A percentile compares a stretch with the other conserved stretches of the same genome.
These are phyloP conservation scores for Paramuricea clavata DNA, from an alignment of 92 coral and sea anemone species.

Conservation along the genomic window DNA sequence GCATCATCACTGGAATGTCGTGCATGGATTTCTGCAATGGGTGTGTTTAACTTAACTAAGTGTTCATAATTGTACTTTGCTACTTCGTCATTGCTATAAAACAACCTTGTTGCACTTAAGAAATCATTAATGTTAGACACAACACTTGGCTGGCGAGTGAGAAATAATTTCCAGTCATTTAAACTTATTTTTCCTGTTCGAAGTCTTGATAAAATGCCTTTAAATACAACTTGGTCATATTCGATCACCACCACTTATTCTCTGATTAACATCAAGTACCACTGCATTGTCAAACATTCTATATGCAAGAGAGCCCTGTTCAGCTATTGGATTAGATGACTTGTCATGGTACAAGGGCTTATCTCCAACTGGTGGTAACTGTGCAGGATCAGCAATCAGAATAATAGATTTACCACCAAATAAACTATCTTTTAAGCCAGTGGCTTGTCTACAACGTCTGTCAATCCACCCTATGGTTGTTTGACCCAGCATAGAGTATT, in stretches of 20 bases:
- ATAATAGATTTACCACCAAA: conserved; percentile 77
- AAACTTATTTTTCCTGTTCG: conserved; percentile 43
- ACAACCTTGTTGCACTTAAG: conserved; percentile 48
- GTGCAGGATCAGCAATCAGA: conserved; percentile 73
- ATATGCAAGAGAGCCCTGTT: conserved; percentile 65
- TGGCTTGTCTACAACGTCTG: conserved; percentile 46
- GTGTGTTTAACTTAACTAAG: conserved; percentile 46
- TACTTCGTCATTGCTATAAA: conserved; percentile 73
- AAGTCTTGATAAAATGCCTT: conserved; percentile 48
- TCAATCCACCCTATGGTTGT: conserved; percentile 50
- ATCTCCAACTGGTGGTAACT: conserved; percentile 76
- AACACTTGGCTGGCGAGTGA: conserved; percentile 62
- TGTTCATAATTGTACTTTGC: conserved; percentile 53
- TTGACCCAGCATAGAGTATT: conserved; percentile 57
- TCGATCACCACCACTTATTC: conserved; percentile 58
- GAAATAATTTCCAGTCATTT: conserved; percentile 68
- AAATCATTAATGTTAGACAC: conserved; percentile 47
- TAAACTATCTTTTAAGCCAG: conserved; percentile 51
- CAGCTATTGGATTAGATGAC: conserved; percentile 50
- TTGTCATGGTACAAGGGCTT: conserved; percentile 71
- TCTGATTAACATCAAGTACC: conserved; percentile 44
- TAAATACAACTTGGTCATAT: conserved; percentile 47
- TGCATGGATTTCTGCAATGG: conserved; percentile 70
- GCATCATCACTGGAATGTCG: conserved; percentile 57
- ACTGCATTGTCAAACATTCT: conserved; percentile 57